phyloP scores from a whole-genome alignment of 1,140 invertebrate genomes.

The Nasonia giraulti region DNA sequence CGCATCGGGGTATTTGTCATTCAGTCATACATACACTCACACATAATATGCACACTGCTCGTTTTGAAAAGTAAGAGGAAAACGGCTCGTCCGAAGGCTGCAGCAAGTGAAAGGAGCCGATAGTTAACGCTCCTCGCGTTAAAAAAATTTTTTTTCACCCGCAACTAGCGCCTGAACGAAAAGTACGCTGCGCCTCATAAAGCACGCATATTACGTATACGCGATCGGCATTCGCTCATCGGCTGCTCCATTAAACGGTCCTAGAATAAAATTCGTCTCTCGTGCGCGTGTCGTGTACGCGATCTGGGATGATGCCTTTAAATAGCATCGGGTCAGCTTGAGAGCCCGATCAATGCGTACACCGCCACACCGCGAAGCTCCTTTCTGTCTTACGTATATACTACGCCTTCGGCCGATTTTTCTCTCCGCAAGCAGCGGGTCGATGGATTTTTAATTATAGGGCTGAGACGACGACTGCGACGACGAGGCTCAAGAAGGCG shows the following conservation, averaged over 20 bases:
- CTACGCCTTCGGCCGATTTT: neutral
- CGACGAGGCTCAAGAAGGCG: neutral
- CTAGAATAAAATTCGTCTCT: slow-evolving; percentile 58
- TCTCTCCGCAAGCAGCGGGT: neutral
- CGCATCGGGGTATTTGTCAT: no score
- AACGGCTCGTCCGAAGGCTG: neutral
- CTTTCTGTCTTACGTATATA: slow-evolving; percentile 19
- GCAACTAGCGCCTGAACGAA: no score
- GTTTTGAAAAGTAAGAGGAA: neutral
- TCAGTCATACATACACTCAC: no score
- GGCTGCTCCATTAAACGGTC: slow-evolving; percentile 51
- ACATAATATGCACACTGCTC: neutral
- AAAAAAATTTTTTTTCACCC: no score
- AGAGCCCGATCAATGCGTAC: slow-evolving; percentile 52
- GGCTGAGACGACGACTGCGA: neutral
- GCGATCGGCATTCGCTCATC: neutral
- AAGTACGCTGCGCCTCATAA: neutral
- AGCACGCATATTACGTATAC: neutral
- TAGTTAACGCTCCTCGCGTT: neutral
- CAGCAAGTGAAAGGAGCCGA: neutral
- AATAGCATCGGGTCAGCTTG: slow-evolving; percentile 62
- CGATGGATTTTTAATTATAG: neutral
- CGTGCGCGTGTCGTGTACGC: slow-evolving; percentile 48
- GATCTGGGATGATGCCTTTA: slow-evolving; percentile 60
- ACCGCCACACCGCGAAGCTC: slow-evolving; percentile 18